Conservation (phyloP, 2,113 vertebrate species). For the Phaethon lepturus region DNA sequence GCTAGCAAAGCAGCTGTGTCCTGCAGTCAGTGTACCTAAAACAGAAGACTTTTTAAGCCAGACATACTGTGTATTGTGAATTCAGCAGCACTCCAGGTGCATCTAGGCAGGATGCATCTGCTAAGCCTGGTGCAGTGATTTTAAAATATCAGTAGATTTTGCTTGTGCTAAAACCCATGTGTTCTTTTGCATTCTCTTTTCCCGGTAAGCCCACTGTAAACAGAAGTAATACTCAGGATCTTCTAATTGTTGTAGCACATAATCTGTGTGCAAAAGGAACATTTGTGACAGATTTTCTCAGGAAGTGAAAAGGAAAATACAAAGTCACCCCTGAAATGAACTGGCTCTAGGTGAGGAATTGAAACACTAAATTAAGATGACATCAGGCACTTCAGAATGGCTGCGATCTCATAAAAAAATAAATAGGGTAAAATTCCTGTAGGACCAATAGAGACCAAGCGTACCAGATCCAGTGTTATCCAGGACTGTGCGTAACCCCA, state of each 20-base stretch:
- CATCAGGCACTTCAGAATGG: not conserved
- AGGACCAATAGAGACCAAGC: not conserved
- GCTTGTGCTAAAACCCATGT: not conserved
- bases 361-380: conserved; percentile 29
- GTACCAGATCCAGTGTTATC: not conserved
- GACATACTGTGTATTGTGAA: not conserved
- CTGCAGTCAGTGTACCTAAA: not conserved
- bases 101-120: conserved; percentile 14
- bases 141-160: conserved; percentile 28
- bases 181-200: conserved; percentile 9
- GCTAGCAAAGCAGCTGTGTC: not conserved
- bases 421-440: not conserved
- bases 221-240: not conserved
- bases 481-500: not conserved
- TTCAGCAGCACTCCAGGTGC: conserved; percentile 22
- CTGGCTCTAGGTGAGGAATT: not conserved
- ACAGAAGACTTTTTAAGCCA: not conserved
- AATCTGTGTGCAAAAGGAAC: not conserved
- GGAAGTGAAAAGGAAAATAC: not conserved
- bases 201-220: conserved; percentile 6
- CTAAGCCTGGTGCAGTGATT: not conserved
- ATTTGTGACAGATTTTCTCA: not conserved
- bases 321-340: not conserved
- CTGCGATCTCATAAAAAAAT: not conserved
- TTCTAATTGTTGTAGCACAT: not conserved